Evolutionary conservation across 2,113 vertebrate genomes (phyloP).

Genomic region (Laticauda colubrina): DNA sequence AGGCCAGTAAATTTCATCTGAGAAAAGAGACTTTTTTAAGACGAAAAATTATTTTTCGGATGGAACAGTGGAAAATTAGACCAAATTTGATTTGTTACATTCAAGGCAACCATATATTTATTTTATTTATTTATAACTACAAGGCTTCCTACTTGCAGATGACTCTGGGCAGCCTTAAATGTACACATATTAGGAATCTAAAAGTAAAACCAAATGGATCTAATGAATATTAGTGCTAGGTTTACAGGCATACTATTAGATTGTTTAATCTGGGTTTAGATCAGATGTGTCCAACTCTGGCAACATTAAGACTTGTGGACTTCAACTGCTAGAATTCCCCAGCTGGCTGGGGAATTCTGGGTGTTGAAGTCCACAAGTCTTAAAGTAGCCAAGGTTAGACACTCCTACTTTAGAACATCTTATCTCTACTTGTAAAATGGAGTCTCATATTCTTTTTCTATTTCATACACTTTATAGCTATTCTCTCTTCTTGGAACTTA

Average conservation of each 20-base stretch:
- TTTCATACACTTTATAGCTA: not conserved
- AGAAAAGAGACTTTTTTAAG: conserved; percentile 46
- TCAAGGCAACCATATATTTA: not conserved
- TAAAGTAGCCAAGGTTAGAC: not conserved
- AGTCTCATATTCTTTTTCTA: not conserved
- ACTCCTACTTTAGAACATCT: not conserved
- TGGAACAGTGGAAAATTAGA: not conserved
- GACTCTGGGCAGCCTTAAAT: not conserved
- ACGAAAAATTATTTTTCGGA: not conserved
- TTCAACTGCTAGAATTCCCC: not conserved
- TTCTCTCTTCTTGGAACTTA: not conserved
- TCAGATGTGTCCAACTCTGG: not conserved
- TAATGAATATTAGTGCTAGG: not conserved
- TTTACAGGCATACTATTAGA: not conserved
- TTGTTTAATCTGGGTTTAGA: not conserved
- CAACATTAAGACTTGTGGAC: not conserved
- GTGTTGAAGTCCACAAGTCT: no score
- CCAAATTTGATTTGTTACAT: not conserved
- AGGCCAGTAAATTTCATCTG: conserved; percentile 39
- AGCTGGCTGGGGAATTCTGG: no score
- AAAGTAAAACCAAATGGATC: not conserved
- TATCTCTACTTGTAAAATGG: not conserved
- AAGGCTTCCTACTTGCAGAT: not conserved
- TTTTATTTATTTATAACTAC: not conserved
- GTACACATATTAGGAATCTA: not conserved